These are phyloP conservation scores for Chauna torquata DNA, from an alignment of 2,113 vertebrate species.

Conservation along the genomic window DNA sequence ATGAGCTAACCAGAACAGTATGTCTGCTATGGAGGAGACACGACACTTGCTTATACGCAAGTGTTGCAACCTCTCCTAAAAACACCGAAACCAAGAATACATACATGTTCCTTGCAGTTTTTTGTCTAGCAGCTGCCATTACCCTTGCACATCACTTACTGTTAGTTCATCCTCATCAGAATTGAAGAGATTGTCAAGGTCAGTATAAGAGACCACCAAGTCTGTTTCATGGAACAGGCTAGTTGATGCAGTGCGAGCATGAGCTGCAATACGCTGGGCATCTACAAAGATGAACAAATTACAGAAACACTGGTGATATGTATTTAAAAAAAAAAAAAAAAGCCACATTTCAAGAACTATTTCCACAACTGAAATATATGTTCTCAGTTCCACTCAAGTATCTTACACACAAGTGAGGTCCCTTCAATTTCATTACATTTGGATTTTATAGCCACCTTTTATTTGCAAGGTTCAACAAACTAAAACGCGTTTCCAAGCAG, in stretches of 20 bases:
- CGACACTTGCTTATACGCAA: background rate
- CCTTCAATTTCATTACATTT: background rate
- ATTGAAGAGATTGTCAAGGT: slow-evolving; percentile 99
- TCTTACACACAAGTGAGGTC: background rate
- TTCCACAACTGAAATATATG: background rate
- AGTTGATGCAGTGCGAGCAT: slow-evolving; percentile 89
- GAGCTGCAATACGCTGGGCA: slow-evolving; percentile 83
- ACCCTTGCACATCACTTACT: slow-evolving; percentile 77
- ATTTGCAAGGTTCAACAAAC: background rate
- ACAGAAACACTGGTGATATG: background rate
- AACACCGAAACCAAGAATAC: background rate
- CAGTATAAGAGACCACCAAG: slow-evolving; percentile 93
- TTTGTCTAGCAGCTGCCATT: background rate
- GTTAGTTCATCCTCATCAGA: slow-evolving; percentile 96
- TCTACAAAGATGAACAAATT: slow-evolving; percentile 69
- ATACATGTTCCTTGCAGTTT: background rate
- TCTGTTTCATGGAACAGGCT: slow-evolving; percentile 96
- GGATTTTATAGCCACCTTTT: background rate
- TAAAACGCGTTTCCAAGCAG: background rate
- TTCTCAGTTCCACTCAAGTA: background rate
- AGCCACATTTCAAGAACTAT: background rate
- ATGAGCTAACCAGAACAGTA: background rate
- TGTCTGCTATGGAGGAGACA: background rate
- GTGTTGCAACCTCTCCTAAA: background rate
- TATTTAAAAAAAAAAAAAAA: background rate